Percentiles rank a stretch among this genome's conserved stretches.
Conservation (phyloP, 2,113 vertebrate genomes). For the Planiliza haematocheilus region DNA sequence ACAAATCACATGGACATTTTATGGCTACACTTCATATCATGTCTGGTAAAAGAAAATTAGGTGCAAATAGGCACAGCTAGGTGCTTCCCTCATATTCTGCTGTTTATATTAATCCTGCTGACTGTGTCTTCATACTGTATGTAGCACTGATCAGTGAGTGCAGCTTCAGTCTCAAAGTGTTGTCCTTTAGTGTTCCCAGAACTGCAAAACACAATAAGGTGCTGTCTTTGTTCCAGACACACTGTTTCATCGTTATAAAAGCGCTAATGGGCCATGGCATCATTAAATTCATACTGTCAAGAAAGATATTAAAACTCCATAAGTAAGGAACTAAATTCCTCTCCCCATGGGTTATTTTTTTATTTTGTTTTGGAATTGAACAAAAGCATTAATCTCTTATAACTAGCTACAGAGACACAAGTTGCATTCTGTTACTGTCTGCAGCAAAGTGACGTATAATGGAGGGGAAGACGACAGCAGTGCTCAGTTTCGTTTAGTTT, state of each 20-base stretch:
- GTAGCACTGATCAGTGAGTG: no score
- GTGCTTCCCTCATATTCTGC: no score
- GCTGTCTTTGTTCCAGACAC: no score
- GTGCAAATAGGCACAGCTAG: no score
- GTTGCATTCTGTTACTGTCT: constrained; percentile 16
- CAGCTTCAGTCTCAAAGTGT: background rate
- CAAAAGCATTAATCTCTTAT: constrained; percentile 56
- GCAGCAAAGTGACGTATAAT: no score
- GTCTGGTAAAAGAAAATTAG: no score
- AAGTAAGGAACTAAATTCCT: constrained; percentile 53
- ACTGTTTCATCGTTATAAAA: constrained; percentile 26
- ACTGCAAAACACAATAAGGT: background rate
- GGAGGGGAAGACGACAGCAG: no score
- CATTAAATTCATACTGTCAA: constrained; percentile 37
- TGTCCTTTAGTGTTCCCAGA: background rate
- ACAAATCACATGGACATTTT: background rate
- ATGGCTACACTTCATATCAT: background rate
- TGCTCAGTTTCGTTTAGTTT: no score
- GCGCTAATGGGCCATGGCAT: constrained; percentile 33
- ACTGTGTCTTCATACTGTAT: no score
- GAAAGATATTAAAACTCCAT: constrained; percentile 56
- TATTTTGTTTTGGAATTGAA: constrained; percentile 51
- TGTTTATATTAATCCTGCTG: no score
- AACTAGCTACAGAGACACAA: constrained; percentile 37
- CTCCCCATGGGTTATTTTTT: constrained; percentile 49